Evolutionary conservation across 2,113 vertebrate species (phyloP).

Genomic region (Solea senegalensis): DNA sequence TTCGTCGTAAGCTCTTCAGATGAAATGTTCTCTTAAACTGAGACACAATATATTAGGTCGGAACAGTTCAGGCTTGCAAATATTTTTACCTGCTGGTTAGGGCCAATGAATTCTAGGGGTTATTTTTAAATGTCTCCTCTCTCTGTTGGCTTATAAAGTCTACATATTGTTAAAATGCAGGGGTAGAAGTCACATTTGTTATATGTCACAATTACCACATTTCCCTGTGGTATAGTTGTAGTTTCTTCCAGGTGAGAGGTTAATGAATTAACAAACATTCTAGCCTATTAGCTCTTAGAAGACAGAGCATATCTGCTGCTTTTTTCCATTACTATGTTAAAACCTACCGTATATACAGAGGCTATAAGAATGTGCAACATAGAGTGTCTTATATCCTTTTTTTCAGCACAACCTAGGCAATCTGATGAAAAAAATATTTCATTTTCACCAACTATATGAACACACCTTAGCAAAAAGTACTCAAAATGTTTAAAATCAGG

Average conservation of each 20-base stretch:
- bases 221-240: neutral
- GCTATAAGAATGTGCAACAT: no score
- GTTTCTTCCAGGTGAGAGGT: neutral
- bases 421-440: no score
- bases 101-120: neutral
- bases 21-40: neutral
- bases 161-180: neutral
- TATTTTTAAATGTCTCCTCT: neutral
- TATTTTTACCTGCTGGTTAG: neutral
- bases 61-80: neutral
- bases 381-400: no score
- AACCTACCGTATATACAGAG: no score
- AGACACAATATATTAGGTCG: neutral
- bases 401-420: no score
- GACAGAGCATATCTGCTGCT: no score
- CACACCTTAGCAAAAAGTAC: no score
- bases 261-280: neutral
- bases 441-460: no score
- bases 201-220: neutral
- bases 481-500: no score
- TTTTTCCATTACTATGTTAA: no score
- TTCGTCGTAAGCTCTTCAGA: neutral
- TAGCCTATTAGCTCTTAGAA: no score
- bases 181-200: neutral
- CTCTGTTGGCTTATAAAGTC: neutral